Evolutionary conservation across 2,797 vertebrate genomes (phyloP).

Genomic region (Mus minutoides): DNA sequence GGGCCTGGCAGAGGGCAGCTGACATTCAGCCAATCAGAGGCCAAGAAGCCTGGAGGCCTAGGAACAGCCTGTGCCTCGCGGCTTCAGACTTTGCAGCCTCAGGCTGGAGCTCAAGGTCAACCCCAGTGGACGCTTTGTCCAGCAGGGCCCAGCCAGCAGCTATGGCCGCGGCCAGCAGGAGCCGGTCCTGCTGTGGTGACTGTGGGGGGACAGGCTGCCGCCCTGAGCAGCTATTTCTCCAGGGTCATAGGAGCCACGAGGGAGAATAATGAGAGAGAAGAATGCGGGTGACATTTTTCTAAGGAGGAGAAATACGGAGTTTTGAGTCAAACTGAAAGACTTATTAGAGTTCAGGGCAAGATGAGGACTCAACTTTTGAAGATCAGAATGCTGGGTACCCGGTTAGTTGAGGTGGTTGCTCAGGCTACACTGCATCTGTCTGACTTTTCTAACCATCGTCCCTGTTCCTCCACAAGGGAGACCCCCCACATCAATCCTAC

Average conservation of each 20-base stretch:
- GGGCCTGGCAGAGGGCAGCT: neutral
- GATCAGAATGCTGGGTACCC: constrained; percentile 83
- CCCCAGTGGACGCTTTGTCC: constrained; percentile 90
- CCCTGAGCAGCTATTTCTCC: constrained; percentile 79
- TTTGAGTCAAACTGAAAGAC: constrained; percentile 88
- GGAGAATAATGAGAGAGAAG: constrained; percentile 86
- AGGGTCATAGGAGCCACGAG: constrained; percentile 79
- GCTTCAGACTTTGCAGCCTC: constrained; percentile 39
- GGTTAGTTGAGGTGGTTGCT: neutral
- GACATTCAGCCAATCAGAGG: rapidly evolving
- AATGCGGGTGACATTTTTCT: constrained; percentile 88
- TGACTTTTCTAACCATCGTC: constrained; percentile 69
- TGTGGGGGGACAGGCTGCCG: constrained; percentile 82
- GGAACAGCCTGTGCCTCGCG: rapidly evolving
- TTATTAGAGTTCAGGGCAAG: constrained; percentile 86
- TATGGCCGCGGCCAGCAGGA: constrained; percentile 89
- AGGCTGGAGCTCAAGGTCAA: constrained; percentile 84
- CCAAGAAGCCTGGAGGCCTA: neutral
- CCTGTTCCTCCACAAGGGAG: constrained; percentile 36
- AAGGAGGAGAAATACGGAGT: constrained; percentile 89
- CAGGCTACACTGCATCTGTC: neutral
- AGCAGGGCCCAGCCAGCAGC: constrained; percentile 90
- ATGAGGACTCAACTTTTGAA: constrained; percentile 83
- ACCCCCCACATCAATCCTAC: neutral
- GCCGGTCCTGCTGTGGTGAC: constrained; percentile 81